Conservation (phyloP, 2,888 invertebrate genomes). For the Balanococcus diminutus region DNA sequence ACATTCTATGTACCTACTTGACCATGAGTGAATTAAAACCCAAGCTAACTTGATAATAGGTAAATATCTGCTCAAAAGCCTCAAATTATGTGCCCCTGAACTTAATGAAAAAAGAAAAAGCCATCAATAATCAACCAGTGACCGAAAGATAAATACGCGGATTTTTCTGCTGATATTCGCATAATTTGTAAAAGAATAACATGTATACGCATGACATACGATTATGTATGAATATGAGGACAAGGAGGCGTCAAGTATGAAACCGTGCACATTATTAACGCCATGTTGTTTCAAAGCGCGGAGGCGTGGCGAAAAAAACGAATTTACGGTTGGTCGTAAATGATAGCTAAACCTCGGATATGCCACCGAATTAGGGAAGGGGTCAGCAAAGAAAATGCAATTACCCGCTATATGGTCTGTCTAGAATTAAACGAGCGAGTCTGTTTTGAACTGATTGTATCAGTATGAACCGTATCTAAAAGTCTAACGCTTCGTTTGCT, state of each 20-base stretch:
- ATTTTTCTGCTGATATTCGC: neutral
- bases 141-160: neutral
- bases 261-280: slow-evolving; percentile 30
- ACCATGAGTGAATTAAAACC: too few relatives aligned
- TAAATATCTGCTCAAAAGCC: too few relatives aligned
- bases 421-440: slow-evolving; percentile 53
- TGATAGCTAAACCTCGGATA: slow-evolving; percentile 33
- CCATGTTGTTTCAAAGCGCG: slow-evolving; percentile 47
- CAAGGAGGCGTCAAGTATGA: slow-evolving; percentile 15
- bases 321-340: slow-evolving; percentile 44
- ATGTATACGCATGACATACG: neutral
- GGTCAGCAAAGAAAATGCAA: slow-evolving; percentile 49
- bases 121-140: neutral
- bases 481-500: slow-evolving; percentile 54
- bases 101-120: too few relatives aligned
- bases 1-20: too few relatives aligned
- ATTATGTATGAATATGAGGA: neutral
- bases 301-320: slow-evolving; percentile 52
- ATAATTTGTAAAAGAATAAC: neutral
- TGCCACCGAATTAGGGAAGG: slow-evolving; percentile 39
- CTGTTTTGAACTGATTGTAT: slow-evolving; percentile 54
- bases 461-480: slow-evolving; percentile 52
- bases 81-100: too few relatives aligned
- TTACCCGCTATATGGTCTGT: slow-evolving; percentile 55
- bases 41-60: too few relatives aligned